Conservation (phyloP, 2,888 invertebrate genomes). For the Tetheella fluctuosa region DNA sequence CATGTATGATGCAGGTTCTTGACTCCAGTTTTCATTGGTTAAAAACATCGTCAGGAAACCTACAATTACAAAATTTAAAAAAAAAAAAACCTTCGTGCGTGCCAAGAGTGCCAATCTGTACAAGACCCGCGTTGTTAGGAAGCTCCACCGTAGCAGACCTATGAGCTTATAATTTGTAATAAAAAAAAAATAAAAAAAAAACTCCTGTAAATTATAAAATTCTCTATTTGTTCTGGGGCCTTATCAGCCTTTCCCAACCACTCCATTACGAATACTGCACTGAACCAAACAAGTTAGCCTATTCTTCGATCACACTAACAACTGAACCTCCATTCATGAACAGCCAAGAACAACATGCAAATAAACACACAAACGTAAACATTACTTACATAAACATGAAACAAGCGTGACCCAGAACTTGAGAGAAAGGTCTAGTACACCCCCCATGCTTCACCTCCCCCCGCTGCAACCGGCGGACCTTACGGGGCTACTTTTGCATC, state of each 20-base stretch:
- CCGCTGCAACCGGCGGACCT: constrained; percentile 23
- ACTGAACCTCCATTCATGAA: constrained; percentile 30
- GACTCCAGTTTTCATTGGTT: too few species aligned
- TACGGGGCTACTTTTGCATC: constrained; percentile 45
- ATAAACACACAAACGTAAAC: constrained; percentile 42
- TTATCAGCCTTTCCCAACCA: neutral
- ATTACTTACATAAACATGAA: constrained; percentile 59
- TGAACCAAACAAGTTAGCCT: constrained; percentile 21
- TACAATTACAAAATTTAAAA: too few species aligned
- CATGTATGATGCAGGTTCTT: too few species aligned
- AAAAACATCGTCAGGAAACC: too few species aligned
- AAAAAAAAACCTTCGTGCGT: too few species aligned
- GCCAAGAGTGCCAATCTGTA: too few species aligned
- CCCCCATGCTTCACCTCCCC: constrained; percentile 26
- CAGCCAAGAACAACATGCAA: constrained; percentile 40
- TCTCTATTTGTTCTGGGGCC: neutral
- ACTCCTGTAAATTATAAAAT: neutral
- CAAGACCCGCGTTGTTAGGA: too few species aligned
- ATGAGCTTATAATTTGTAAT: too few species aligned
- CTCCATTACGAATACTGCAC: neutral
- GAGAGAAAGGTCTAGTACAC: constrained; percentile 76
- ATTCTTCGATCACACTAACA: constrained; percentile 17
- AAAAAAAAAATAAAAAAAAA: too few species aligned
- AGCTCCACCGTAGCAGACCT: too few species aligned
- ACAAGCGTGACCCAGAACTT: constrained; percentile 75